Evolutionary conservation across 2,888 invertebrate genomes (phyloP).

Genomic region (Ennomos erosarius): DNA sequence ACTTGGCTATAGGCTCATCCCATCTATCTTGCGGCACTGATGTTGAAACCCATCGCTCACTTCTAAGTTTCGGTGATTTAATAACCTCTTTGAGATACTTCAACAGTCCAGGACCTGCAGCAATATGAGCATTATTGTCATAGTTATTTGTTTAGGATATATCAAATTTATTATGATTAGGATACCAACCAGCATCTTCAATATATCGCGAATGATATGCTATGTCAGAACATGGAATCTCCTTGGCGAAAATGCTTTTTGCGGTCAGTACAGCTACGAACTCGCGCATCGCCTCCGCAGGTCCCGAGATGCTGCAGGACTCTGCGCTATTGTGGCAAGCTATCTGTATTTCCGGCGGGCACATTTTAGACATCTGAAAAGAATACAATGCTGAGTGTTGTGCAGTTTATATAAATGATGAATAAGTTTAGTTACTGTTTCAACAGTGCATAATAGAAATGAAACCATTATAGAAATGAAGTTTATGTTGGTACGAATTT

Average conservation of each 20-base stretch:
- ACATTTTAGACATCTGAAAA: constrained; percentile 41
- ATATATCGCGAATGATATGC: constrained; percentile 94
- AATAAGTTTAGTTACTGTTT: no score
- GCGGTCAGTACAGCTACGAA: constrained; percentile 78
- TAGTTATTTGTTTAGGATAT: neutral
- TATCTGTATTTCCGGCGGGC: constrained; percentile 80
- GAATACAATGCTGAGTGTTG: no score
- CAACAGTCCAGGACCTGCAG: constrained; percentile 77
- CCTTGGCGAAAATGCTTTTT: constrained; percentile 53
- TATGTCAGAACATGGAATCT: constrained; percentile 88
- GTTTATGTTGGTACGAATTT: no score
- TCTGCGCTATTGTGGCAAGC: constrained; percentile 92
- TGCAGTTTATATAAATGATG: no score
- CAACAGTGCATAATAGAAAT: no score
- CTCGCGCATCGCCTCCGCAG: constrained; percentile 82
- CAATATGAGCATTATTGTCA: neutral
- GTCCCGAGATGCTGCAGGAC: constrained; percentile 91
- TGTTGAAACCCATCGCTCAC: constrained; percentile 91
- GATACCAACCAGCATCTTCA: constrained; percentile 75
- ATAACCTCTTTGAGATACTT: constrained; percentile 85
- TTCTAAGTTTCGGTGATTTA: constrained; percentile 85
- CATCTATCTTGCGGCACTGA: constrained; percentile 89
- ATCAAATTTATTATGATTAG: no score
- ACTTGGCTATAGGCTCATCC: constrained; percentile 67
- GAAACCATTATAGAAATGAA: no score